Percentiles rank a stretch among this genome's conserved stretches.
Evolutionary conservation across 1,140 invertebrate species (phyloP).

Genomic region (Drosophila eugracilis): DNA sequence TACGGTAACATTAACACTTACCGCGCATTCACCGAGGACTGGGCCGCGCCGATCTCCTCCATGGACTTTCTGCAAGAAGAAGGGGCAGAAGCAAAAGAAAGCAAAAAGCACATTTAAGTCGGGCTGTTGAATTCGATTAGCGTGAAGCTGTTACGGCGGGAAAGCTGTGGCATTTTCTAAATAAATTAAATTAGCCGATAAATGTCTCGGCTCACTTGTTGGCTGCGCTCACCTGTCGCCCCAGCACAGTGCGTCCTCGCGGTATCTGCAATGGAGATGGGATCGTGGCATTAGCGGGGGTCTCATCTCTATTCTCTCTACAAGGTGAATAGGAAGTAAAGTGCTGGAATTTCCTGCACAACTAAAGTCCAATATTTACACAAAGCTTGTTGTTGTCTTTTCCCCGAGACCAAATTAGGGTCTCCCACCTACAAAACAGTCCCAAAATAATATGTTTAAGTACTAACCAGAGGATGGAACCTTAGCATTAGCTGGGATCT

Average conservation of each 20-base stretch:
- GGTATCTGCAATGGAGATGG: constrained; percentile 88
- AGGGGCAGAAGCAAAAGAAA: constrained; percentile 31
- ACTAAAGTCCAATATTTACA: no score
- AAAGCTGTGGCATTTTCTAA: constrained; percentile 76
- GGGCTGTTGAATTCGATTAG: constrained; percentile 78
- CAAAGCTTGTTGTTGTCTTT: no score
- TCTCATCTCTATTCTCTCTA: not conserved
- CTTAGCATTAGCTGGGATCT: constrained; percentile 15
- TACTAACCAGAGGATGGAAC: constrained; percentile 85
- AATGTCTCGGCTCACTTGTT: constrained; percentile 82
- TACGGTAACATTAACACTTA: constrained; percentile 86
- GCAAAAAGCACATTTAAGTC: constrained; percentile 50
- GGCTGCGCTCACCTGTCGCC: constrained; percentile 88
- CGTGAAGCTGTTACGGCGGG: constrained; percentile 52
- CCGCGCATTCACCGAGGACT: constrained; percentile 88
- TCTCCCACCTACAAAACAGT: not conserved
- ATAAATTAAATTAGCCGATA: constrained; percentile 84
- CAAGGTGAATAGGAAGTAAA: constrained; percentile 52
- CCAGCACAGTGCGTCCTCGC: constrained; percentile 91
- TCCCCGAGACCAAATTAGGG: not conserved
- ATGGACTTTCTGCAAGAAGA: constrained; percentile 87
- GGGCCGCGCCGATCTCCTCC: constrained; percentile 88
- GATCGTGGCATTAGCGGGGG: constrained; percentile 27
- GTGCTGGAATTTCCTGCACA: constrained; percentile 36
- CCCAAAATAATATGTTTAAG: not conserved